A percentile compares a stretch with the other conserved stretches of the same genome.
These are phyloP conservation scores for Leptinotarsa defecta DNA, from an alignment of 1,140 invertebrate genomes.

Conservation along the genomic window DNA sequence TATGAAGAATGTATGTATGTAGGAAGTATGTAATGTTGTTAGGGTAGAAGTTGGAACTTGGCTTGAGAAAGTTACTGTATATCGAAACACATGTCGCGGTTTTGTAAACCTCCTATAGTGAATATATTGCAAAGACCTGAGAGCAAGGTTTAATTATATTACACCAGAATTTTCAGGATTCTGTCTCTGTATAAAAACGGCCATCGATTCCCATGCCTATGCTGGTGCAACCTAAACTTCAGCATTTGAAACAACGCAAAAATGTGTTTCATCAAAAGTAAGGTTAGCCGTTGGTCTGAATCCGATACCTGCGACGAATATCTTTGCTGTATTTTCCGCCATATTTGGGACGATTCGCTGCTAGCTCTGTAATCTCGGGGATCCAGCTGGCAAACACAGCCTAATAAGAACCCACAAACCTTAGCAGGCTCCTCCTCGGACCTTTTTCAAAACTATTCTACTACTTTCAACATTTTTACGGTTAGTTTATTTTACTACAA, in stretches of 20 bases:
- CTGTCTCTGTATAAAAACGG: too few species aligned
- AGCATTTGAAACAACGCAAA: slow-evolving; percentile 11
- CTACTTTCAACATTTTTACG: background rate
- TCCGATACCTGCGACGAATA: slow-evolving; percentile 90
- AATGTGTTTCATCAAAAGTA: slow-evolving; percentile 26
- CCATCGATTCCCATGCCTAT: background rate
- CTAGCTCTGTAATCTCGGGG: slow-evolving; percentile 98
- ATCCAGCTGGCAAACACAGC: slow-evolving; percentile 99
- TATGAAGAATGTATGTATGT: too few species aligned
- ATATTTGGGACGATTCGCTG: slow-evolving; percentile 96
- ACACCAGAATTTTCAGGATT: too few species aligned
- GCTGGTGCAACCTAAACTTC: slow-evolving; percentile 2
- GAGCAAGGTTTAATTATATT: too few species aligned
- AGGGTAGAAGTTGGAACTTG: too few species aligned
- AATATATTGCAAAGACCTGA: too few species aligned
- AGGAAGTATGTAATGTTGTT: too few species aligned
- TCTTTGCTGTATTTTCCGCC: slow-evolving; percentile 97
- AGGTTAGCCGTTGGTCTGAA: slow-evolving; percentile 46
- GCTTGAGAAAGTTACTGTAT: too few species aligned
- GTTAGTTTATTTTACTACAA: too few species aligned
- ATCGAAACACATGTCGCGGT: too few species aligned
- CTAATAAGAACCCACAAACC: slow-evolving; percentile 71
- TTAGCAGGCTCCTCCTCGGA: slow-evolving; percentile 52
- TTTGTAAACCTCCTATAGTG: too few species aligned
- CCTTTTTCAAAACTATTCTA: slow-evolving; percentile 9